Evolutionary conservation across 2,113 vertebrate genomes (phyloP), one percentile per base, ranked within the genome.

Genomic region (Echinops telfairi): DNA sequence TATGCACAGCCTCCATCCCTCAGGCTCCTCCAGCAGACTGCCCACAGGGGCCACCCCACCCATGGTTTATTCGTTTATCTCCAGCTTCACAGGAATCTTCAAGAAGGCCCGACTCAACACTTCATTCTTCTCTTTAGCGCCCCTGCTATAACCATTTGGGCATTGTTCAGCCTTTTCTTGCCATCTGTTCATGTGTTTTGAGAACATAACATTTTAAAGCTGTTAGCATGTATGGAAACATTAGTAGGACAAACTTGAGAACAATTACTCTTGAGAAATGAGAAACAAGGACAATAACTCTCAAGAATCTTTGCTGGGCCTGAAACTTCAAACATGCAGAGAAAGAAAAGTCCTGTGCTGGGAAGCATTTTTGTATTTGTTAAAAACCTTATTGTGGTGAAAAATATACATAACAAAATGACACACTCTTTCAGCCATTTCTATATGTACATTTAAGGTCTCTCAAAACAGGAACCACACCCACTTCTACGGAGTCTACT

Each of bases 101-200:
- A 53, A 58, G 57, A 29, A 38, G 47, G 43, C 23, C n/a, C 29
- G 78, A 31, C 70, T 68, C 38, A 53, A 11, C 19, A 1, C 83
- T 31, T 17, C 15, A 12, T 47, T 47, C 27, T n/a, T 47, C 43
- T 47, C 43, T 90, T 96, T 75, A 33, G 58, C 22, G 19, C n/a
- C 33, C 22, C 3, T 0, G 57, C 71, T 60, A 14, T 29, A n/a
- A 84, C 60, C 4, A 0, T 43, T 62, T 93, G 88, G 36, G 86
- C 81, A 17, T 64, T 47, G 8, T 53, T 89, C 83, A 93, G 89
- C n/a, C 31, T 92, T 93, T 90, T 38, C 78, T 89, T 70, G 10
- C 83, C 86, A 71, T 94, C 91, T 93, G 89, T 64, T 88, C 27
- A 0, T 92, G 58, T 93, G 12, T 91, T 95, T 94, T 94, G 68